Base-by-base conservation (phyloP, 2,888 invertebrate genomes). In the Rambutsinella grinnellia region DNA sequence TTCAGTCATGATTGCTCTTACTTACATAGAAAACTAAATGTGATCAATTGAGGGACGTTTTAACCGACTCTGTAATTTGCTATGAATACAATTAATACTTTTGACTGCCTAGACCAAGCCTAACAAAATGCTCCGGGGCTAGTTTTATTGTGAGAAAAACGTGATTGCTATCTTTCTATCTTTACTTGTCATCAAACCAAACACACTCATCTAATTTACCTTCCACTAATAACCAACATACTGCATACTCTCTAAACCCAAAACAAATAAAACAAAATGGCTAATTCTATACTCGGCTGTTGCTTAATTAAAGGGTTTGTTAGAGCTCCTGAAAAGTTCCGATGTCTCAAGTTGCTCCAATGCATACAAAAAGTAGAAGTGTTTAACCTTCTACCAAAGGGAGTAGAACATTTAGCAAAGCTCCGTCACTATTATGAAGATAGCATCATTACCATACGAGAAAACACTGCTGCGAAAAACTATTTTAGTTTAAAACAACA, bases 81-180 rank as follows among this genome's bases (percentile, higher is more conserved):
- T n/a, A n/a, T n/a, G n/a, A n/a, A n/a, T n/a, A n/a, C n/a, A n/a
- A n/a, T n/a, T n/a, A n/a, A n/a, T n/a, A n/a, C n/a, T n/a, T n/a
- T n/a, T n/a, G n/a, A n/a, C n/a, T n/a, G n/a, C n/a, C n/a, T n/a
- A n/a, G n/a, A n/a, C n/a, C n/a, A n/a, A n/a, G n/a, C n/a, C n/a
- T n/a, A n/a, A n/a, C n/a, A n/a, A 36, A 13, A 36, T 36, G 36
- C 36, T 36, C 36, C 36, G 36, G 13, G 36, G 5, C 36, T 36
- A 36, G 26, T 13, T 24, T 71, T 65, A 71, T 19, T 57, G 71
- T 71, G 71, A 57, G 71, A 65, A 71, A 71, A 58, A 58, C 71
- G 71, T 63, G 71, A 57, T 27, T 17, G 27, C 17, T 36, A 62
- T 54, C 54, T 62, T 69, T 47, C 36, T 36, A 13, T n/a, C n/a